phyloP scores from a whole-genome alignment of 2,113 vertebrate genomes.

The Nothoprocta pentlandii region DNA sequence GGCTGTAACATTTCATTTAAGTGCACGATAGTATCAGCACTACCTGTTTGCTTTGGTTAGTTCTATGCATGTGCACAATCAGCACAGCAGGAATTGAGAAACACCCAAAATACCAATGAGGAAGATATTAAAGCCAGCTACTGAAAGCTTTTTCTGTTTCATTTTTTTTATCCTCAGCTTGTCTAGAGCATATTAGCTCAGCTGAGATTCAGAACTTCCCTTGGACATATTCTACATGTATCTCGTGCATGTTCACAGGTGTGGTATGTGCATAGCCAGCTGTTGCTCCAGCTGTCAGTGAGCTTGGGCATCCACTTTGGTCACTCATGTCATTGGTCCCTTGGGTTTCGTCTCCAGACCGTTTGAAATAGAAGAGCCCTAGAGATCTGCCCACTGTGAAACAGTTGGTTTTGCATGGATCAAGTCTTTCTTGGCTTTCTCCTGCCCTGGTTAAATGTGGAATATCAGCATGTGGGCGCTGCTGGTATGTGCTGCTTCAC shows the following conservation, averaged over 20 bases:
- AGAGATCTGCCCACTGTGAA: neutral
- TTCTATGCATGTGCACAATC: neutral
- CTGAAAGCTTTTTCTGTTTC: neutral
- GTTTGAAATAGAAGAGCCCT: neutral
- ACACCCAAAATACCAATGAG: too few species aligned
- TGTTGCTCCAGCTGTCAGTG: neutral
- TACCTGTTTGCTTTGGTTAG: neutral
- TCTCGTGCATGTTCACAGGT: neutral
- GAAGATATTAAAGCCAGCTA: neutral
- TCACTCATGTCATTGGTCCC: neutral
- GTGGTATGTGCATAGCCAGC: neutral
- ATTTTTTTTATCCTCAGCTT: neutral
- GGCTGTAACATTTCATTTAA: neutral
- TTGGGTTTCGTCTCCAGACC: neutral
- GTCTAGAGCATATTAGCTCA: neutral
- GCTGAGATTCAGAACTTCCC: too few species aligned
- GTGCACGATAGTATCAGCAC: neutral
- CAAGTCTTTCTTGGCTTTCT: neutral
- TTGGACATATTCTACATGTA: rapidly evolving
- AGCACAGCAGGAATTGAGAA: neutral
- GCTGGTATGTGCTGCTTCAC: neutral
- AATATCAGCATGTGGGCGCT: neutral
- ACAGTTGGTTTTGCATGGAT: neutral
- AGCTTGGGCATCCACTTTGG: rapidly evolving
- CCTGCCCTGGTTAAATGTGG: neutral